phyloP scores from a whole-genome alignment of 2,113 vertebrate genomes.

The Silurus glanis region DNA sequence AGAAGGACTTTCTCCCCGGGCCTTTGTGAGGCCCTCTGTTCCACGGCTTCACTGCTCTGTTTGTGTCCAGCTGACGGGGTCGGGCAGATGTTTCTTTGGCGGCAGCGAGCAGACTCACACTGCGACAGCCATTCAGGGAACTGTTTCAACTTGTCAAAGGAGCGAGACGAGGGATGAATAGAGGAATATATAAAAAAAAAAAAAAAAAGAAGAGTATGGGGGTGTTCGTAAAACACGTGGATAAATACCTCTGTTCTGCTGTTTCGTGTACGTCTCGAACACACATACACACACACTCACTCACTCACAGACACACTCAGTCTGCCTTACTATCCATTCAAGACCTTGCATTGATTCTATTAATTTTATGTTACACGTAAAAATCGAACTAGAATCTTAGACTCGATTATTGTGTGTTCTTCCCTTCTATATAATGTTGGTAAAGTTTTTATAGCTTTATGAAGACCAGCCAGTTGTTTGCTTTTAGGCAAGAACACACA shows the following conservation, averaged over 20 bases:
- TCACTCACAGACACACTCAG: not conserved
- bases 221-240: not conserved
- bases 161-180: conserved; percentile 29
- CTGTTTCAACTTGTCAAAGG: conserved; percentile 60
- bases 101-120: conserved; percentile 48
- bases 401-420: not conserved
- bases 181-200: not conserved
- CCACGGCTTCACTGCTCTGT: conserved; percentile 54
- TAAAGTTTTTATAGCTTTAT: too few species aligned
- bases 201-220: conserved; percentile 32
- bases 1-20: conserved; percentile 45
- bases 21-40: conserved; percentile 60
- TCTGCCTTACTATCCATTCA: not conserved
- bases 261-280: not conserved
- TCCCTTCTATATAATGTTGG: too few species aligned
- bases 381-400: not conserved
- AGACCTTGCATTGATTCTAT: not conserved
- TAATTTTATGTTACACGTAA: too few species aligned
- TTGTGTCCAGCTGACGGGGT: conserved; percentile 56
- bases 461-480: too few species aligned
- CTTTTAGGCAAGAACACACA: not conserved
- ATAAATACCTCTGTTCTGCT: conserved; percentile 26
- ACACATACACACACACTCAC: not conserved
- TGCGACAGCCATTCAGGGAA: conserved; percentile 56
- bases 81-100: conserved; percentile 66